These are phyloP conservation scores for Myotis planiceps DNA, from an alignment of 2,797 vertebrate genomes.

Conservation along the genomic window DNA sequence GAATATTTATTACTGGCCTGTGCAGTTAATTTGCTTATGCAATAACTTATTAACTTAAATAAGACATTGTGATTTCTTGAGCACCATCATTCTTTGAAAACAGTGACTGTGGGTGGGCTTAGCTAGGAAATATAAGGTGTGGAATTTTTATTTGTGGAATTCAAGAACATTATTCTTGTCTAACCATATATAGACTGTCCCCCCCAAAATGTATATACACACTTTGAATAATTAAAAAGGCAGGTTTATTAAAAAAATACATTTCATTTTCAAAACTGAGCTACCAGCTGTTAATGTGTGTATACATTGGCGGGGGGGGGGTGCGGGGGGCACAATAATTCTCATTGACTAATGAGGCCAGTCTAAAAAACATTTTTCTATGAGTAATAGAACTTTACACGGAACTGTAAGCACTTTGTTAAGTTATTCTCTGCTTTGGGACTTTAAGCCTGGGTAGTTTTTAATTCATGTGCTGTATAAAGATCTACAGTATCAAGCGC, in stretches of 20 bases:
- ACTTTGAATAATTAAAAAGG: not conserved
- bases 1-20: slow-evolving; percentile 53
- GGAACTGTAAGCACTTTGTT: slow-evolving; percentile 42
- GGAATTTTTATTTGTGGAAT: slow-evolving; percentile 51
- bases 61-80: slow-evolving; percentile 52
- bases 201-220: not conserved
- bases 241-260: not conserved
- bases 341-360: slow-evolving; percentile 57
- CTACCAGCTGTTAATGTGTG: not conserved
- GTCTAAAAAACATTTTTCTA: slow-evolving; percentile 58
- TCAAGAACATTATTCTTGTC: slow-evolving; percentile 43
- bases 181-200: not conserved
- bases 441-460: slow-evolving; percentile 43
- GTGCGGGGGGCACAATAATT: not conserved
- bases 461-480: not conserved
- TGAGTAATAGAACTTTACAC: slow-evolving; percentile 59
- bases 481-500: not conserved
- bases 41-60: slow-evolving; percentile 60
- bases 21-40: slow-evolving; percentile 41
- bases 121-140: slow-evolving; percentile 68
- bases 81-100: slow-evolving; percentile 56
- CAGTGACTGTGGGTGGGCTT: slow-evolving; percentile 61
- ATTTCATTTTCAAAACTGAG: not conserved
- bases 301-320: not conserved
- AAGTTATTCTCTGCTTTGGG: slow-evolving; percentile 39